Base-by-base conservation (phyloP, 2,113 vertebrate species). In the Rhombomys opimus region DNA sequence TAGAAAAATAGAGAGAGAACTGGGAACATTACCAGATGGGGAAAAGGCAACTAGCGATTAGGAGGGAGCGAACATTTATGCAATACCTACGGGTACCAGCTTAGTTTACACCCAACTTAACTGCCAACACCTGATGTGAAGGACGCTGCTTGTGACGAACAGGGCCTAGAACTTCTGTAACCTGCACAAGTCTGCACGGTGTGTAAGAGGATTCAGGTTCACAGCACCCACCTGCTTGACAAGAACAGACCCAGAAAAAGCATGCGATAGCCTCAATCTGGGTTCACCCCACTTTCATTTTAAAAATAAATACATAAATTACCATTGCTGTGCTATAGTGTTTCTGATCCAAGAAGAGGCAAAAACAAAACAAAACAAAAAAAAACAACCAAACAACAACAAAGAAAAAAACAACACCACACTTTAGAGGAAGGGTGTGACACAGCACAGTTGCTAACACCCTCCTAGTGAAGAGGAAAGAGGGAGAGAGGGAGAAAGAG, bases 21-120 rank as follows among this genome's bases (percentile, higher is more conserved):
- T 65, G 54, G 15, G 17, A 59, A 38, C 72, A 50, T 13, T 95
- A 90, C 38, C 22, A 23, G 73, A 75, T 87, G 87, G 80, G 52
- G 93, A 91, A 86, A 90, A 90, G 22, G 76, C 12, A 27, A 46
- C 80, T 63, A 82, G 82, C n/a, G 27, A 35, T 25, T 88, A 52
- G 27, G 52, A 63, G 20, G 32, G 90, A 93, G 77, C 13, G 17
- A 63, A 10, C 41, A 41, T 86, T 68, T 89, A 54, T 76, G 61
- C 87, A 87, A 13, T 46, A 84, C 54, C 54, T 72, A 54, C 35
- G 75, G 73, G 90, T 18, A 13, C 13, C 59, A 67, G 57, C 32
- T 77, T 70, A 81, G 77, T 91, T 93, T 94, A 50, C 32, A 73
- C 18, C 73, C 10, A 22, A 85, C 75, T 93, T 91, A 67, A 54